Conservation (phyloP, 2,797 vertebrate species). For the Xenops minutus region DNA sequence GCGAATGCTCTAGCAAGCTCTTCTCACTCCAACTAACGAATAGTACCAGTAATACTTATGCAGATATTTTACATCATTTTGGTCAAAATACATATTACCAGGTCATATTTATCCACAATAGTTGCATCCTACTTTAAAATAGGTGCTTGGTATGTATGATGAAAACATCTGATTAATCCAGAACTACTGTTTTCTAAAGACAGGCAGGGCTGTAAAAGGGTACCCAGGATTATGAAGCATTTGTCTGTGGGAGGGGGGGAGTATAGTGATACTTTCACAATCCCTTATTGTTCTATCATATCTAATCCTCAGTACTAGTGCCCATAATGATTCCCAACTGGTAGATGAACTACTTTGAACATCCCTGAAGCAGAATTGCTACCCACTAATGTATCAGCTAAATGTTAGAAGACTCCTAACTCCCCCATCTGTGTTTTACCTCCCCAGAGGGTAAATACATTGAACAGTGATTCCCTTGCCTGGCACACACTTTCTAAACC, state of each 20-base stretch:
- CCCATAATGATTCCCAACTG: slow-evolving; percentile 35
- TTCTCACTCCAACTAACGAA: neutral
- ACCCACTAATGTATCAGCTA: slow-evolving; percentile 74
- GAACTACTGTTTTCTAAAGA: neutral
- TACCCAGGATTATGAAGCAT: neutral
- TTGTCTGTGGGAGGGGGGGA: neutral
- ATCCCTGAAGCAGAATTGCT: slow-evolving; percentile 63
- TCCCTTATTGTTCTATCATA: slow-evolving; percentile 41
- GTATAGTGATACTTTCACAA: neutral
- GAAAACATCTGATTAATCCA: neutral
- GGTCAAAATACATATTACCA: neutral
- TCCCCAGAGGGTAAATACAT: slow-evolving; percentile 79
- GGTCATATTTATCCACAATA: neutral
- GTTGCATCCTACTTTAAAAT: neutral
- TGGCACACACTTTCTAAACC: slow-evolving; percentile 77
- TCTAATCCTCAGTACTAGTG: neutral
- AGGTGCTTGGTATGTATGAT: neutral
- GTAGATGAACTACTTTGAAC: slow-evolving; percentile 55
- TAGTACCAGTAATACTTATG: neutral
- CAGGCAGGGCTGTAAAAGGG: neutral
- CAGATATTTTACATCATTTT: neutral
- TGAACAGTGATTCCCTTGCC: slow-evolving; percentile 74
- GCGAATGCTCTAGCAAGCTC: neutral
- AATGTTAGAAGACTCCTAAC: slow-evolving; percentile 74
- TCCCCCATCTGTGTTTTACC: slow-evolving; percentile 80